These are phyloP conservation scores for Struthio camelus DNA, from an alignment of 2,113 vertebrate species.

Conservation along the genomic window DNA sequence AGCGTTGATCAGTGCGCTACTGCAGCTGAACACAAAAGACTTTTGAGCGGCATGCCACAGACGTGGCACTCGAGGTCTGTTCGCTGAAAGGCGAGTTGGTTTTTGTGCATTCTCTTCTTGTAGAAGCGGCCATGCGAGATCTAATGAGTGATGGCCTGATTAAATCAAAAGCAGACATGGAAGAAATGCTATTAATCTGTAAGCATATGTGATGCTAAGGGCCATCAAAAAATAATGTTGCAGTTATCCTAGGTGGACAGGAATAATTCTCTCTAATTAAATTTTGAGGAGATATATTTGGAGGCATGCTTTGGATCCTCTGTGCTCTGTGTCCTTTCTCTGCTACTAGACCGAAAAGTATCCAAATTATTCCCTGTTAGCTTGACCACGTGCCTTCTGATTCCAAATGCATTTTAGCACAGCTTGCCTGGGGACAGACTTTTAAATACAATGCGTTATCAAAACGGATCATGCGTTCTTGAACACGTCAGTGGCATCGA, in stretches of 20 bases:
- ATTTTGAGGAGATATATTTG: background rate
- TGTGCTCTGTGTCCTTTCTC: background rate
- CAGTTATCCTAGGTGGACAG: slow-evolving; percentile 54
- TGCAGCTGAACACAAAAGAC: background rate
- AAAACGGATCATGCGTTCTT: slow-evolving; percentile 27
- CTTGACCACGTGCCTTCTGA: background rate
- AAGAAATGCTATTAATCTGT: slow-evolving; percentile 35
- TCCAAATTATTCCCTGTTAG: background rate
- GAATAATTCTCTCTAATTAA: slow-evolving; percentile 30
- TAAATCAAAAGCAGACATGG: slow-evolving; percentile 53
- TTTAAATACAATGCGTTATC: slow-evolving; percentile 29
- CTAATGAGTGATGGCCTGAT: slow-evolving; percentile 47
- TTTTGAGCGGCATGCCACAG: background rate
- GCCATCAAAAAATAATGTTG: slow-evolving; percentile 12
- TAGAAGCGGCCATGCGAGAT: background rate
- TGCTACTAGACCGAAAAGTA: background rate
- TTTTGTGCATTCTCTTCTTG: background rate
- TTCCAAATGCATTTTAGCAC: slow-evolving; percentile 13
- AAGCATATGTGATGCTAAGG: slow-evolving; percentile 42
- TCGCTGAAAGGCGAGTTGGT: background rate
- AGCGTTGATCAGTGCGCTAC: background rate
- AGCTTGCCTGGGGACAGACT: slow-evolving; percentile 25
- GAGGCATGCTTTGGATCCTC: background rate
- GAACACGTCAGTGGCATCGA: background rate
- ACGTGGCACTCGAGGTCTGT: background rate